phyloP scores from a whole-genome alignment of 2,888 invertebrate genomes.

The Spicauda simplicius region DNA sequence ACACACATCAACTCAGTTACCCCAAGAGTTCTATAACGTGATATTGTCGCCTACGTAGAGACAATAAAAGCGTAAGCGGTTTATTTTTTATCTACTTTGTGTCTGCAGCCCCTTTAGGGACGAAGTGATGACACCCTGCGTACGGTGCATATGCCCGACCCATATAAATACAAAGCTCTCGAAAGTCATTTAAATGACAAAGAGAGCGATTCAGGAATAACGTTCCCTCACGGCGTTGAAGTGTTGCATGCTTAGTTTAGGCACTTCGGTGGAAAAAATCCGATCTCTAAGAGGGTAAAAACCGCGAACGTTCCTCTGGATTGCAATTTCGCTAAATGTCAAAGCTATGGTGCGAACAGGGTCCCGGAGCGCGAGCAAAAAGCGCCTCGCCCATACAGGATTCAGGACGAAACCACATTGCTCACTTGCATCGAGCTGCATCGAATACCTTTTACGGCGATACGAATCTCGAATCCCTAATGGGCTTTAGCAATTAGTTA shows the following conservation, averaged over 20 bases:
- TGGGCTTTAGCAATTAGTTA: slow-evolving; percentile 59
- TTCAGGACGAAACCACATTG: slow-evolving; percentile 42
- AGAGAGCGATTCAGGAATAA: slow-evolving; percentile 48
- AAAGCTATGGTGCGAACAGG: slow-evolving; percentile 73
- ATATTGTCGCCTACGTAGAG: slow-evolving; percentile 63
- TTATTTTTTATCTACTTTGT: slow-evolving; percentile 77
- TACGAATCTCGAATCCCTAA: slow-evolving; percentile 59
- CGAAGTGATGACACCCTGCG: slow-evolving; percentile 54
- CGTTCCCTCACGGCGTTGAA: slow-evolving; percentile 41
- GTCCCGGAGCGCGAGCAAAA: slow-evolving; percentile 71
- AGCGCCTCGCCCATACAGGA: slow-evolving; percentile 49
- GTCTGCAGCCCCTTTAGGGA: slow-evolving; percentile 55
- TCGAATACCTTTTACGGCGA: slow-evolving; percentile 55
- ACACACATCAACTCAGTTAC: slow-evolving; percentile 57
- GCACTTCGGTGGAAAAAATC: slow-evolving; percentile 49
- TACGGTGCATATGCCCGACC: slow-evolving; percentile 45
- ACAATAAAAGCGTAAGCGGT: slow-evolving; percentile 77
- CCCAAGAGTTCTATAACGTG: slow-evolving; percentile 53
- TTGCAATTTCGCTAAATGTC: slow-evolving; percentile 70
- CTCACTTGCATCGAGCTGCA: slow-evolving; percentile 45
- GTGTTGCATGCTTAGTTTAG: slow-evolving; percentile 44
- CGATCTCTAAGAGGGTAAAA: slow-evolving; percentile 50
- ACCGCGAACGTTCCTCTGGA: slow-evolving; percentile 59
- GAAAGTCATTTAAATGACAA: slow-evolving; percentile 52
- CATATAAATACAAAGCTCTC: slow-evolving; percentile 45